Percentiles rank a stretch among this genome's conserved stretches.
phyloP scores from a whole-genome alignment of 2,113 vertebrate species.

The Sinocyclocheilus grahami region DNA sequence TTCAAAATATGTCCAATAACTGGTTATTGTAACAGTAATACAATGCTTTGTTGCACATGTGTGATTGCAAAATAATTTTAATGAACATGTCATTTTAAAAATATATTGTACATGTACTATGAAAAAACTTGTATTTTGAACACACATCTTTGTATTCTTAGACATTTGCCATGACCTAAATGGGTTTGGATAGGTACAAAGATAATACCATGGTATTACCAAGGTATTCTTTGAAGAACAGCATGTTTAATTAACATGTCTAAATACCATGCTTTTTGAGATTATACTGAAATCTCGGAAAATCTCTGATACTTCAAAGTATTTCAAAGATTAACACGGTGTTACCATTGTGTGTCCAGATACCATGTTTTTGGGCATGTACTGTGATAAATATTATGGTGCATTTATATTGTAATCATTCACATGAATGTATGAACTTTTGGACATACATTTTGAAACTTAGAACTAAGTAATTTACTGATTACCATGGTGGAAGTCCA shows the following conservation, averaged over 20 bases:
- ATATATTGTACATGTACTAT: background rate
- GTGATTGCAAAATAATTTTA: background rate
- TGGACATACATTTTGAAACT: too few relatives aligned
- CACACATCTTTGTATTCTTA: background rate
- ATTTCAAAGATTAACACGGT: too few relatives aligned
- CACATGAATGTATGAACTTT: too few relatives aligned
- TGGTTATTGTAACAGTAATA: background rate
- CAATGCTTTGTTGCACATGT: background rate
- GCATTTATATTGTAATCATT: too few relatives aligned
- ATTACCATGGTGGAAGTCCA: too few relatives aligned
- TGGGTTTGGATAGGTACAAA: background rate
- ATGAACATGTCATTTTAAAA: background rate
- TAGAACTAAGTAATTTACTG: too few relatives aligned
- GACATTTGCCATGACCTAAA: background rate
- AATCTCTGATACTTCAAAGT: background rate
- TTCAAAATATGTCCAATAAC: background rate
- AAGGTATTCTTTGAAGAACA: background rate
- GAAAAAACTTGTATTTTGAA: background rate
- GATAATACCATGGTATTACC: background rate
- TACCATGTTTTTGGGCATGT: too few relatives aligned
- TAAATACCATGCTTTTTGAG: background rate
- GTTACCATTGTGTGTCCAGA: too few relatives aligned
- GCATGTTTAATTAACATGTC: background rate
- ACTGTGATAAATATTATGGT: too few relatives aligned
- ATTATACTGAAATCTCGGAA: background rate